A percentile compares a stretch with the other conserved stretches of the same genome.
Conservation (phyloP, 2,113 vertebrate species). For the Muntiacus reevesi region DNA sequence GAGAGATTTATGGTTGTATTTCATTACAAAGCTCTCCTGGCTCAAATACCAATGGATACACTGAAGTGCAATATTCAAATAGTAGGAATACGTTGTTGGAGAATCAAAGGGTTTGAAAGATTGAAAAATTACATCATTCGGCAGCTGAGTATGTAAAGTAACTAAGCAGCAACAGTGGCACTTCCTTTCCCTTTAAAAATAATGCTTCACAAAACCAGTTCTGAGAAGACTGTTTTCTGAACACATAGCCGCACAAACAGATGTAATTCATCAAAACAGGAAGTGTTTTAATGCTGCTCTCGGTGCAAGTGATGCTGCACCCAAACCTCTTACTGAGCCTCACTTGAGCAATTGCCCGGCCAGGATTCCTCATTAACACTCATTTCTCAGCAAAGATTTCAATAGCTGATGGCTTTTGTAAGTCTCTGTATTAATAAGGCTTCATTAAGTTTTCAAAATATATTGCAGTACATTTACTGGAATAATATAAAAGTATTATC, state of each 20-base stretch:
- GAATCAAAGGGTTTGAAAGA: background rate
- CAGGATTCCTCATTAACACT: slow-evolving; percentile 70
- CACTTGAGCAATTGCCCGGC: slow-evolving; percentile 65
- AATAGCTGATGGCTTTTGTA: slow-evolving; percentile 67
- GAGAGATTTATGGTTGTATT: background rate
- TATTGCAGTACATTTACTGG: slow-evolving; percentile 66
- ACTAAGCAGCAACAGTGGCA: background rate
- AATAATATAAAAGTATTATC: slow-evolving; percentile 52
- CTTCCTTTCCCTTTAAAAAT: slow-evolving; percentile 5
- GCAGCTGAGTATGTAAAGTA: background rate
- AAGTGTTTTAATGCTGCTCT: slow-evolving; percentile 46
- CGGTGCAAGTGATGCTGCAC: slow-evolving; percentile 18
- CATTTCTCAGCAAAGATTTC: slow-evolving; percentile 72
- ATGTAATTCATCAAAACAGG: slow-evolving; percentile 51
- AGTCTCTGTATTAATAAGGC: slow-evolving; percentile 66
- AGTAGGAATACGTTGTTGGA: background rate
- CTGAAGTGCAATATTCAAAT: background rate
- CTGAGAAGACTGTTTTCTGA: slow-evolving; percentile 39
- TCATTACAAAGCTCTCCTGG: background rate
- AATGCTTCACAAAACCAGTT: slow-evolving; percentile 7
- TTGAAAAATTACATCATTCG: background rate
- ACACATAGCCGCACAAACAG: background rate
- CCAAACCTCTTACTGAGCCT: slow-evolving; percentile 59
- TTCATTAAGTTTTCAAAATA: slow-evolving; percentile 73
- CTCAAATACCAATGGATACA: background rate